Conservation (phyloP, 2,888 invertebrate genomes). For the Gastracanthus pulcherrimus region DNA sequence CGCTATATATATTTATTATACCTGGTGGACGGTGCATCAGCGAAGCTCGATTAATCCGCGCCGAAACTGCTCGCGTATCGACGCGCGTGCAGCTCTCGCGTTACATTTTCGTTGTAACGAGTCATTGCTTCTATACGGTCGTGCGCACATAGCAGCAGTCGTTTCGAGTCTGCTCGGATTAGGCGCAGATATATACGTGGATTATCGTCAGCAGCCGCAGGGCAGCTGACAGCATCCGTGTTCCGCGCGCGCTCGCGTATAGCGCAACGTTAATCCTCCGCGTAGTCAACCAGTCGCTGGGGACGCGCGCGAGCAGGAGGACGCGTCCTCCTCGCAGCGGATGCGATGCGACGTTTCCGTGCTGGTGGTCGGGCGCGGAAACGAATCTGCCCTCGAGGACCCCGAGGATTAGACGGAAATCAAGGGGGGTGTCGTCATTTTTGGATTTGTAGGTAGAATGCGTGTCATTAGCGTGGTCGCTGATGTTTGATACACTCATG, state of each 20-base stretch:
- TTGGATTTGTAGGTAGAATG: not conserved
- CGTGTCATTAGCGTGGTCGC: not conserved
- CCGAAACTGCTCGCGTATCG: not conserved
- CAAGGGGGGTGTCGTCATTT: not conserved
- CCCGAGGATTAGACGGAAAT: not conserved
- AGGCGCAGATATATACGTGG: conserved; percentile 38
- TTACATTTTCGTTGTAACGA: conserved; percentile 27
- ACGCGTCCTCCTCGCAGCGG: not conserved
- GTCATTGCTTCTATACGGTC: not conserved
- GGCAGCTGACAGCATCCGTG: conserved; percentile 14
- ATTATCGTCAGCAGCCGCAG: conserved; percentile 15
- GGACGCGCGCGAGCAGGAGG: not conserved
- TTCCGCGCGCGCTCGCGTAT: not conserved
- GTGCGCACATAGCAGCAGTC: not conserved
- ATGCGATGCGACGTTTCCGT: conserved; percentile 2
- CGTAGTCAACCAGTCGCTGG: not conserved
- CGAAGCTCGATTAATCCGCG: conserved; percentile 34
- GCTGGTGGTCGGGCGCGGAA: too few relatives aligned
- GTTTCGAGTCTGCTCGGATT: conserved; percentile 22
- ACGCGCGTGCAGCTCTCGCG: not conserved
- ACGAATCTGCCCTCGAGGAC: not conserved
- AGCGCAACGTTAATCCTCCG: conserved; percentile 13
- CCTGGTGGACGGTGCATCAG: too few relatives aligned
- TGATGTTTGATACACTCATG: too few relatives aligned
- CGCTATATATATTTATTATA: too few relatives aligned